Conservation (phyloP, 2,888 invertebrate genomes). For the Vandiemenella viatica region DNA sequence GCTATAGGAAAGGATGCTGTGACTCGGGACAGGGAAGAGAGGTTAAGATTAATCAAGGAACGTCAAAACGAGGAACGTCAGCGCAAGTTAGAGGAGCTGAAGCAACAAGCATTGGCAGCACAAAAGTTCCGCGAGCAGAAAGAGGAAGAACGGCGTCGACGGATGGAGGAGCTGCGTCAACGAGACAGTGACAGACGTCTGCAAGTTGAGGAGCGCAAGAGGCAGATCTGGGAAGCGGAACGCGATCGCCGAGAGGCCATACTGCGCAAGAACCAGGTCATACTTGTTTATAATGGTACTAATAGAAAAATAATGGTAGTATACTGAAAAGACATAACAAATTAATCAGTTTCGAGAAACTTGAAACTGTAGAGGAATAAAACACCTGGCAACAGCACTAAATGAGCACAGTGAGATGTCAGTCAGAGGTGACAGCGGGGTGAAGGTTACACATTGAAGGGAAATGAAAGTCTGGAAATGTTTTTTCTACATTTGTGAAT, state of each 20-base stretch:
- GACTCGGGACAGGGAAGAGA: slow-evolving; percentile 25
- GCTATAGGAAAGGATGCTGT: slow-evolving; percentile 15
- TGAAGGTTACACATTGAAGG: too few species aligned
- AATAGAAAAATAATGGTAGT: too few species aligned
- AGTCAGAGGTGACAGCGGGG: too few species aligned
- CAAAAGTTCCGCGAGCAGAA: slow-evolving; percentile 80
- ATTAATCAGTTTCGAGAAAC: too few species aligned
- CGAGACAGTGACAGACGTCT: slow-evolving; percentile 52
- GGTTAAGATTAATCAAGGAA: slow-evolving; percentile 44
- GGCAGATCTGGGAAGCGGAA: slow-evolving; percentile 78
- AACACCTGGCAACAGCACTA: too few species aligned
- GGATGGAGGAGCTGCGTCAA: slow-evolving; percentile 67
- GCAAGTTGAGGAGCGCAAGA: slow-evolving; percentile 77
- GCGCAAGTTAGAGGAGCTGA: slow-evolving; percentile 75
- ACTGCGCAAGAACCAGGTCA: slow-evolving; percentile 57
- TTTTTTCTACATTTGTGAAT: too few species aligned
- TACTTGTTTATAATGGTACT: too few species aligned
- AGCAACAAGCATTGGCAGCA: slow-evolving; percentile 74
- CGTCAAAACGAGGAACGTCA: slow-evolving; percentile 80
- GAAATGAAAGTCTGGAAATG: too few species aligned
- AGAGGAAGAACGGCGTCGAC: slow-evolving; percentile 65
- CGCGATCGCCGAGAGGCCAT: slow-evolving; percentile 74
- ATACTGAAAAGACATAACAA: too few species aligned
- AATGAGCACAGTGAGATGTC: too few species aligned
- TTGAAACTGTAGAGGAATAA: too few species aligned